Conservation (phyloP, 92 coral and sea anemone species). For the Epizoanthus rinbou region DNA sequence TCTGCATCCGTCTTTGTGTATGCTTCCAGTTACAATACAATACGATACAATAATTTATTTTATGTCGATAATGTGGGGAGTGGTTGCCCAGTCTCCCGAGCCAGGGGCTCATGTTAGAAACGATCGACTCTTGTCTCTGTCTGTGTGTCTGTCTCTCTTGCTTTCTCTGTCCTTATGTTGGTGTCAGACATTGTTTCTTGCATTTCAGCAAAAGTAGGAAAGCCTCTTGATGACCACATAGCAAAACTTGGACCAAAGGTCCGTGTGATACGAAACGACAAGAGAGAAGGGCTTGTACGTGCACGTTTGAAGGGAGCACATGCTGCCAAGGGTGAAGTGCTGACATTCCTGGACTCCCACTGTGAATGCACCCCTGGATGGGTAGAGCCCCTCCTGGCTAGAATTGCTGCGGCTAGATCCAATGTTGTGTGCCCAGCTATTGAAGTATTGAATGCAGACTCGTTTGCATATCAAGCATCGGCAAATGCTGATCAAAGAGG, state of each 20-base stretch:
- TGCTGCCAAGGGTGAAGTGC: constrained; percentile 86
- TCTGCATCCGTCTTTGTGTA: too few species aligned
- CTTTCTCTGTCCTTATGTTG: too few species aligned
- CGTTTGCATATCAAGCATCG: constrained; percentile 97
- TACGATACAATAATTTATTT: too few species aligned
- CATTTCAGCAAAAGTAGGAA: constrained; percentile 76
- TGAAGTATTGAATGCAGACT: constrained; percentile 96
- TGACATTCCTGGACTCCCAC: constrained; percentile 96
- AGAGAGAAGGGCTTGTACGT: constrained; percentile 96
- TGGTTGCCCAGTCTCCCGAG: too few species aligned
- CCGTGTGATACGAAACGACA: constrained; percentile 79
- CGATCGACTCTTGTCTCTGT: too few species aligned
- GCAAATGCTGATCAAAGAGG: constrained; percentile 97
- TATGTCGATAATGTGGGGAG: too few species aligned
- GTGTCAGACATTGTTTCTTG: neutral
- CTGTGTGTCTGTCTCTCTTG: too few species aligned
- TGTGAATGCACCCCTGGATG: constrained; percentile 99
- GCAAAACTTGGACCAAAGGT: constrained; percentile 78
- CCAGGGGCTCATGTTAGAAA: too few species aligned
- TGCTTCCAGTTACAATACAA: too few species aligned
- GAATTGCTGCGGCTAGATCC: constrained; percentile 84
- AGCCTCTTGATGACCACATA: constrained; percentile 88
- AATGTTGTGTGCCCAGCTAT: constrained; percentile 99
- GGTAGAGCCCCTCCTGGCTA: constrained; percentile 95
- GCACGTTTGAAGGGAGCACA: constrained; percentile 93